A percentile compares a stretch with the other conserved stretches of the same genome.
These are phyloP conservation scores for Gavia stellata DNA, from an alignment of 2,113 vertebrate genomes.

Conservation along the genomic window DNA sequence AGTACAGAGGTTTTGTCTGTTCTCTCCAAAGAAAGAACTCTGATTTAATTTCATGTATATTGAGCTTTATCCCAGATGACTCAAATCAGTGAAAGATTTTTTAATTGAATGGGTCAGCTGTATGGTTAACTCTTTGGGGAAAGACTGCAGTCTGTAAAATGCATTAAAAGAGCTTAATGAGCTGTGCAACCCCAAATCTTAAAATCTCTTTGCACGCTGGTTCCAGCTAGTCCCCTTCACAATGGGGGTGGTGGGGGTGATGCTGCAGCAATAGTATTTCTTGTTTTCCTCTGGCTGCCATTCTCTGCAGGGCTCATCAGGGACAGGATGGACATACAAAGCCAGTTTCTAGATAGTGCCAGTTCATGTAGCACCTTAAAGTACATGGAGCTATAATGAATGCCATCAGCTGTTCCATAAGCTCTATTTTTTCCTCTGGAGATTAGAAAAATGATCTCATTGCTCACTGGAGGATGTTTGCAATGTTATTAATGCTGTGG, in stretches of 20 bases:
- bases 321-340: not conserved
- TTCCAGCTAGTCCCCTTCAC: not conserved
- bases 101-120: slow-evolving; percentile 29
- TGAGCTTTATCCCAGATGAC: not conserved
- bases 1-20: not conserved
- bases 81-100: not conserved
- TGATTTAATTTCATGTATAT: slow-evolving; percentile 15
- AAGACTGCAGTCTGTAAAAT: not conserved
- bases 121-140: not conserved
- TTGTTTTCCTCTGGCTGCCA: not conserved
- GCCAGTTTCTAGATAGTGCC: not conserved
- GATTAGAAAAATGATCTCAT: not conserved
- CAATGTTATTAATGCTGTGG: not conserved
- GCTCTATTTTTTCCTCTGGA: not conserved
- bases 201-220: not conserved
- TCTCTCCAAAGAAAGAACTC: not conserved
- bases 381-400: not conserved
- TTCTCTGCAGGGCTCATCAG: not conserved
- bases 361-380: not conserved
- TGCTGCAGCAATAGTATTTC: not conserved
- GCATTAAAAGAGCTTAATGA: slow-evolving; percentile 20
- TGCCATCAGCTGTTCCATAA: not conserved
- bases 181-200: not conserved
- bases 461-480: not conserved
- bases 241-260: fast-evolving